Percentiles rank a stretch among this genome's conserved stretches.
phyloP scores from a whole-genome alignment of 2,888 invertebrate genomes.

The Ethmia dodecea region DNA sequence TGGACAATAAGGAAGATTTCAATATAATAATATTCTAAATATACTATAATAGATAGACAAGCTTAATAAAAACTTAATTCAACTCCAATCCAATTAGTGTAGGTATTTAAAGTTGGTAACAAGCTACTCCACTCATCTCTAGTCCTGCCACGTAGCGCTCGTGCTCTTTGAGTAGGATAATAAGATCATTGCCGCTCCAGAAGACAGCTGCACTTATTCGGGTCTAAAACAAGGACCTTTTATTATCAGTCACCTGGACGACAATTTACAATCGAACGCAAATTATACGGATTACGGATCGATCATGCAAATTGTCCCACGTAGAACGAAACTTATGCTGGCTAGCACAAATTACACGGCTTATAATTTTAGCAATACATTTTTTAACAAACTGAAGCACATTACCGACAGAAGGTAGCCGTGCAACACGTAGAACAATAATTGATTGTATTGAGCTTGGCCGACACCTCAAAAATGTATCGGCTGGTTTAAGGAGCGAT shows the following conservation, averaged over 20 bases:
- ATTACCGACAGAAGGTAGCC: constrained; percentile 63
- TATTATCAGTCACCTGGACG: constrained; percentile 3
- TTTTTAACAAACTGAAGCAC: constrained; percentile 51
- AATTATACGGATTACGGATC: constrained; percentile 32
- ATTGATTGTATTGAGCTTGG: constrained; percentile 69
- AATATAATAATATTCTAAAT: too few species aligned
- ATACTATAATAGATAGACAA: too few species aligned
- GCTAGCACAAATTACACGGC: constrained; percentile 35
- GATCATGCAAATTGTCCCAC: neutral
- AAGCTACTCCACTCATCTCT: neutral
- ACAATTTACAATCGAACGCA: constrained; percentile 27
- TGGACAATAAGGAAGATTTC: too few species aligned
- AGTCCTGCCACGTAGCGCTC: constrained; percentile 16
- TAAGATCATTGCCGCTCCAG: constrained; percentile 59
- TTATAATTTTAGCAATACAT: constrained; percentile 49
- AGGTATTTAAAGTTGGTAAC: too few species aligned
- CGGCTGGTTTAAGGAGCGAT: constrained; percentile 41
- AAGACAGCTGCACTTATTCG: constrained; percentile 48
- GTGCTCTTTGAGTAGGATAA: constrained; percentile 59
- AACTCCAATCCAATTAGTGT: too few species aligned
- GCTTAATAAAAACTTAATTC: too few species aligned
- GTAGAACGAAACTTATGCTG: neutral
- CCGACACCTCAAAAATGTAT: constrained; percentile 67
- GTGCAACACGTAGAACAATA: constrained; percentile 67
- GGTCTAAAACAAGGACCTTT: constrained; percentile 33